Conservation (phyloP, 2,797 vertebrate genomes). For the Anableps anableps region DNA sequence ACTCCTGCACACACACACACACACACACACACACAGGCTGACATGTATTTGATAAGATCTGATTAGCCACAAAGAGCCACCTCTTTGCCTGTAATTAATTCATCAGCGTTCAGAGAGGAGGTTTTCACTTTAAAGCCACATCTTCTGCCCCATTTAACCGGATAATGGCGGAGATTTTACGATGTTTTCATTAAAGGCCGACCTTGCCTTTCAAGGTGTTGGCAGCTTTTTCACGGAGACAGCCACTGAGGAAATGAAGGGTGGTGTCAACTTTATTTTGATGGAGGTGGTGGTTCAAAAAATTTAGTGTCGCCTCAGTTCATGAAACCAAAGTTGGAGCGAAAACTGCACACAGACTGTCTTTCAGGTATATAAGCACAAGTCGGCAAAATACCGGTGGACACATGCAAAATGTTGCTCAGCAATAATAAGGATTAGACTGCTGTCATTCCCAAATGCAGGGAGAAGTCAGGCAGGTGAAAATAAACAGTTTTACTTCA, state of each 20-base stretch:
- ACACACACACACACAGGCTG: slow-evolving; percentile 2
- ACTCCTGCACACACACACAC: slow-evolving; percentile 6
- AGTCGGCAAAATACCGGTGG: neutral
- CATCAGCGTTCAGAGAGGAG: slow-evolving; percentile 66
- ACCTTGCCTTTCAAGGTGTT: slow-evolving; percentile 76
- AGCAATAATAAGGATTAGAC: neutral
- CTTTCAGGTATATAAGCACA: neutral
- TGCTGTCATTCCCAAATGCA: neutral
- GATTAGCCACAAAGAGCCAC: slow-evolving; percentile 66
- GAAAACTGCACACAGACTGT: neutral
- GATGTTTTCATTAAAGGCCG: slow-evolving; percentile 74
- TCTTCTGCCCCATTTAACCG: slow-evolving; percentile 84
- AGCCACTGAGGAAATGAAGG: slow-evolving; percentile 43
- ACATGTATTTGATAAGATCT: slow-evolving; percentile 45
- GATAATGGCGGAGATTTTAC: slow-evolving; percentile 79
- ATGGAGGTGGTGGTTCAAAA: slow-evolving; percentile 56
- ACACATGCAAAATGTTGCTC: neutral
- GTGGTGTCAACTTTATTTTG: slow-evolving; percentile 46
- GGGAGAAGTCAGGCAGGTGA: neutral
- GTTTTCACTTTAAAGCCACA: slow-evolving; percentile 69
- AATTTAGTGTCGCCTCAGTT: slow-evolving; percentile 42
- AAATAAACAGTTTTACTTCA: neutral
- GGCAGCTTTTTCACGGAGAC: slow-evolving; percentile 42
- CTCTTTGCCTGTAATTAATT: slow-evolving; percentile 77
- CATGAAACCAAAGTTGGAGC: slow-evolving; percentile 25